phyloP scores from a whole-genome alignment of 2,888 invertebrate genomes.

The Ceriagrion tenellum region DNA sequence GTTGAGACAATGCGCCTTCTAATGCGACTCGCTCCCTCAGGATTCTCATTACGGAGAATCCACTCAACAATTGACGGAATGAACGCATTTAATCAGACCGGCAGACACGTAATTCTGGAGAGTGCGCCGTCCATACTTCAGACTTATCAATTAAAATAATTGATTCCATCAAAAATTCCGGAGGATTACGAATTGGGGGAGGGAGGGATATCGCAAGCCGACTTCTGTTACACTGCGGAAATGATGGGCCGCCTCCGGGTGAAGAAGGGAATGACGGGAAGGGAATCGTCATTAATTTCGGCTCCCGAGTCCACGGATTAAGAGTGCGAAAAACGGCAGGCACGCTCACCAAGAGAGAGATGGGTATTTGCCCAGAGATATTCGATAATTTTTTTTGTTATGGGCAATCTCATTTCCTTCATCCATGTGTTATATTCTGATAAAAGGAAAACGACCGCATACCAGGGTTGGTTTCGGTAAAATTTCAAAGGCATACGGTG shows the following conservation, averaged over 20 bases:
- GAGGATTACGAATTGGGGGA: neutral
- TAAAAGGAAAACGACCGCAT: neutral
- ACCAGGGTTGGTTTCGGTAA: too few species aligned
- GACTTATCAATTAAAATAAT: slow-evolving; percentile 31
- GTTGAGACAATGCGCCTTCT: neutral
- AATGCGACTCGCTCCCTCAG: neutral
- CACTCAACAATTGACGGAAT: slow-evolving; percentile 26
- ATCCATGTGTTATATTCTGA: neutral
- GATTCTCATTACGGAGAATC: neutral
- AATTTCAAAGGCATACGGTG: too few species aligned
- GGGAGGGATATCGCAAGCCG: neutral
- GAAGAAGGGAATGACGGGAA: neutral
- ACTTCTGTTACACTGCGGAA: neutral
- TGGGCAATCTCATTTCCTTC: neutral
- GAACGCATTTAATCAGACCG: slow-evolving; percentile 33
- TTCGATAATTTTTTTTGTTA: neutral
- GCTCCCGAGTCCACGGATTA: neutral
- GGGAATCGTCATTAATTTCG: slow-evolving; percentile 22
- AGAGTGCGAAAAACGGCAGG: neutral
- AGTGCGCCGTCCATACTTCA: neutral
- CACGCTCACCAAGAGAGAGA: neutral
- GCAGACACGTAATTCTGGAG: neutral
- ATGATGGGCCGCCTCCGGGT: neutral
- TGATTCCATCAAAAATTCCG: slow-evolving; percentile 32
- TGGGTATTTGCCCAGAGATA: neutral